Evolutionary conservation across 1,140 invertebrate genomes (phyloP).

Genomic region (Eciton burchellii): DNA sequence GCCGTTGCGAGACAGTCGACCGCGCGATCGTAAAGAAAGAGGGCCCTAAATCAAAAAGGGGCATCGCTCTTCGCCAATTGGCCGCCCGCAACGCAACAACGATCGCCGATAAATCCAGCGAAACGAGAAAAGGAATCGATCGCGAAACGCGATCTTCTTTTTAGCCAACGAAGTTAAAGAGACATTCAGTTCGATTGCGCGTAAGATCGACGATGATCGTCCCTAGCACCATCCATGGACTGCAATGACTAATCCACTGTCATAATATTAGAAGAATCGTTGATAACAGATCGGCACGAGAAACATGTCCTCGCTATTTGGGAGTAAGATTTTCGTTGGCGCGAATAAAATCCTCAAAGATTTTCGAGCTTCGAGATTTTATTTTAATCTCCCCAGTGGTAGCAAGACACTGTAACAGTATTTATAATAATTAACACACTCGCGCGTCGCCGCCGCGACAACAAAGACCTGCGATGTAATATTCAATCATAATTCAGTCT

Average conservation of each 20-base stretch:
- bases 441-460: slow-evolving; percentile 72
- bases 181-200: slow-evolving; percentile 9
- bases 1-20: slow-evolving; percentile 62
- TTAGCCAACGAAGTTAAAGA: not conserved
- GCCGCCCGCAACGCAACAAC: slow-evolving; percentile 67
- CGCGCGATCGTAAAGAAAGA: slow-evolving; percentile 64
- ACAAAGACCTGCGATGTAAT: slow-evolving; percentile 73
- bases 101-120: slow-evolving; percentile 60
- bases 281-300: not conserved
- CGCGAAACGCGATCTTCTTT: slow-evolving; percentile 4
- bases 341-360: slow-evolving; percentile 52
- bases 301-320: not conserved
- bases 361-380: slow-evolving; percentile 75
- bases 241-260: not conserved
- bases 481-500: slow-evolving; percentile 75
- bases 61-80: slow-evolving; percentile 64
- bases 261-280: not conserved
- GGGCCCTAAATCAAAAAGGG: slow-evolving; percentile 68
- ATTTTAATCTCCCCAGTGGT: slow-evolving; percentile 75
- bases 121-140: slow-evolving; percentile 33
- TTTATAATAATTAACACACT: slow-evolving; percentile 77
- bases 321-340: not conserved
- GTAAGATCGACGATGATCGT: not conserved
- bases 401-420: slow-evolving; percentile 77
- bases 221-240: too few species aligned